Percentiles rank a stretch among this genome's conserved stretches.
Conservation (phyloP, 2,113 vertebrate species). For the Neotoma lepida region DNA sequence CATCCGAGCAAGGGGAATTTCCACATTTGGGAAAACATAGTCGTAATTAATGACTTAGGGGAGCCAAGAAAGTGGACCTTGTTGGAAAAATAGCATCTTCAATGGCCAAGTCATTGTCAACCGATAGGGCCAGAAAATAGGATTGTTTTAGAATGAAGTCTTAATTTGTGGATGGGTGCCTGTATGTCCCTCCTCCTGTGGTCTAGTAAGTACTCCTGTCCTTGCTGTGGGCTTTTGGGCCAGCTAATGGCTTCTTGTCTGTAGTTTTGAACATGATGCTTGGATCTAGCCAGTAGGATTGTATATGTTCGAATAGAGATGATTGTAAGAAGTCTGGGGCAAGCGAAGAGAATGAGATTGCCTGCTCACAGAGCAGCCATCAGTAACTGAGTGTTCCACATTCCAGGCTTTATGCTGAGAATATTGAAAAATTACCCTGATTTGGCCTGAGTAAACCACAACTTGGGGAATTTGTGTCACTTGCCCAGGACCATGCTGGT, state of each 20-base stretch:
- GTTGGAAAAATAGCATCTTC: slow-evolving; percentile 75
- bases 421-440: slow-evolving; percentile 22
- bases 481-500: background rate
- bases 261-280: slow-evolving; percentile 59
- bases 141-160: slow-evolving; percentile 65
- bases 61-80: slow-evolving; percentile 77
- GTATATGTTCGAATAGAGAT: slow-evolving; percentile 52
- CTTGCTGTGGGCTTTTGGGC: slow-evolving; percentile 21
- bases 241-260: slow-evolving; percentile 2
- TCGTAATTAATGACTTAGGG: slow-evolving; percentile 78
- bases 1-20: slow-evolving; percentile 85
- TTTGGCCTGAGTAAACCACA: background rate
- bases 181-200: slow-evolving; percentile 28
- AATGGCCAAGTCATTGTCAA: slow-evolving; percentile 74
- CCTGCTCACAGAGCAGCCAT: background rate
- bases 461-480: background rate
- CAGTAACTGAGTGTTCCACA: background rate
- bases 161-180: slow-evolving; percentile 58
- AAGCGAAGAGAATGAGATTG: background rate
- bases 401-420: slow-evolving; percentile 30
- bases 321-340: slow-evolving; percentile 40
- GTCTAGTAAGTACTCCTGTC: background rate
- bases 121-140: slow-evolving; percentile 59
- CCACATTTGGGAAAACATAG: slow-evolving; percentile 84
- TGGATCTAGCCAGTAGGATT: slow-evolving; percentile 24